These are phyloP conservation scores for Pandemis cinnamomeana DNA, from an alignment of 2,888 invertebrate genomes.

Conservation along the genomic window DNA sequence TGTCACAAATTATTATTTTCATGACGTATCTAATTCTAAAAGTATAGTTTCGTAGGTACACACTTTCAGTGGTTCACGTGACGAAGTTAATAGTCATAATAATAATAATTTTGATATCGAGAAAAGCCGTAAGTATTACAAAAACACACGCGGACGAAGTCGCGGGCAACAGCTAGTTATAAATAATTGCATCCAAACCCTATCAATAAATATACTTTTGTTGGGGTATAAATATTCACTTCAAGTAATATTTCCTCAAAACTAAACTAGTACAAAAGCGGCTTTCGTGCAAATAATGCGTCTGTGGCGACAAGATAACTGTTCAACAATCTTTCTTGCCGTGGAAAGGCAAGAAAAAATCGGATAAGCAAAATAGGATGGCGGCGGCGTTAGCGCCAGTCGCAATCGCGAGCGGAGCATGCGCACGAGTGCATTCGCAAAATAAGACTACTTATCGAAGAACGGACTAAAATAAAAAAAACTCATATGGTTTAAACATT, in stretches of 20 bases:
- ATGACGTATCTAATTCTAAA: no score
- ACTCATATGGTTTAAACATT: background rate
- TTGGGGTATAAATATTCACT: no score
- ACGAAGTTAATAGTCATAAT: no score
- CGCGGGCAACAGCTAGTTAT: no score
- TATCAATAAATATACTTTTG: no score
- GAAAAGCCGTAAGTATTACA: no score
- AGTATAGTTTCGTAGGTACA: no score
- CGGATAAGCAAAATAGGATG: slow-evolving; percentile 53
- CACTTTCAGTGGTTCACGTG: no score
- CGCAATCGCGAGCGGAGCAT: slow-evolving; percentile 57
- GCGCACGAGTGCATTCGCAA: slow-evolving; percentile 51
- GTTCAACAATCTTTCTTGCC: slow-evolving; percentile 45
- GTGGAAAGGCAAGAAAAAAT: slow-evolving; percentile 47
- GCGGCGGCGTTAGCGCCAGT: slow-evolving; percentile 52
- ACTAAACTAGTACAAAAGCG: slow-evolving; percentile 44
- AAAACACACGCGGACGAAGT: no score
- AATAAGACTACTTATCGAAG: background rate
- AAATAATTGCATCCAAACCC: no score
- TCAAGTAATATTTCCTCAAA: slow-evolving; percentile 1
- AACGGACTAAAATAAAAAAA: slow-evolving; percentile 38
- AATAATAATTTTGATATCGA: no score
- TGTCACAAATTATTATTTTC: no score
- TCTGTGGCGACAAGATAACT: slow-evolving; percentile 29
- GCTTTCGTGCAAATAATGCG: slow-evolving; percentile 42